phyloP scores from a whole-genome alignment of 2,888 invertebrate genomes.

The Lithophane socia region DNA sequence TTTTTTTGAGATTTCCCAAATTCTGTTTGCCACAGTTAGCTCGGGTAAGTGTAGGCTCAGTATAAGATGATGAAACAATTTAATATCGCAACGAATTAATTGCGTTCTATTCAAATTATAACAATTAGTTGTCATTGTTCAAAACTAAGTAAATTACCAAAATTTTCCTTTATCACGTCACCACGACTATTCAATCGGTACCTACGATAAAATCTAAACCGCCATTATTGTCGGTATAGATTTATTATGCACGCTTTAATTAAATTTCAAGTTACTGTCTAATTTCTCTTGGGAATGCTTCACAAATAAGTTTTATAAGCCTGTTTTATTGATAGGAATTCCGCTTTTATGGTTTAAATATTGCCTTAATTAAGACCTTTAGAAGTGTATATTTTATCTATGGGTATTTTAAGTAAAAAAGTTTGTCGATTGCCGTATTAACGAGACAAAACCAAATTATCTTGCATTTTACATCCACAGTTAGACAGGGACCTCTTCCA shows the following conservation, averaged over 20 bases:
- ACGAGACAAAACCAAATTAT: not conserved
- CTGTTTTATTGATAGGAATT: slow-evolving; percentile 7
- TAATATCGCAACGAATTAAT: not conserved
- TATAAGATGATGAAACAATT: not conserved
- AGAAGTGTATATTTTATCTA: not conserved
- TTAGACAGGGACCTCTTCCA: not conserved
- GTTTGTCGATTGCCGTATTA: no score
- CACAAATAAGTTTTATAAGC: not conserved
- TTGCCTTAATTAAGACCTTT: not conserved
- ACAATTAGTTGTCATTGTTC: not conserved
- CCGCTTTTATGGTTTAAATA: not conserved
- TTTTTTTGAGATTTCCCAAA: not conserved
- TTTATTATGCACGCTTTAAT: slow-evolving; percentile 34
- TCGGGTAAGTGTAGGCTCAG: not conserved
- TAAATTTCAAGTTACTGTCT: slow-evolving; percentile 24
- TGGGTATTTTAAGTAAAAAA: not conserved
- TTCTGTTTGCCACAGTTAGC: not conserved
- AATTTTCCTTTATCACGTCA: slow-evolving; percentile 19
- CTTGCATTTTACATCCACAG: no score
- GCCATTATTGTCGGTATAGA: slow-evolving; percentile 12
- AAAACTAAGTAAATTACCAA: slow-evolving; percentile 13
- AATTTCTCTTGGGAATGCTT: slow-evolving; percentile 45
- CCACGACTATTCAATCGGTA: not conserved
- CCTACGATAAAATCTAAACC: slow-evolving; percentile 12
- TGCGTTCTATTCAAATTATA: not conserved